Conservation (phyloP, 2,113 vertebrate genomes). For the Speoplatyrhinus poulsoni region DNA sequence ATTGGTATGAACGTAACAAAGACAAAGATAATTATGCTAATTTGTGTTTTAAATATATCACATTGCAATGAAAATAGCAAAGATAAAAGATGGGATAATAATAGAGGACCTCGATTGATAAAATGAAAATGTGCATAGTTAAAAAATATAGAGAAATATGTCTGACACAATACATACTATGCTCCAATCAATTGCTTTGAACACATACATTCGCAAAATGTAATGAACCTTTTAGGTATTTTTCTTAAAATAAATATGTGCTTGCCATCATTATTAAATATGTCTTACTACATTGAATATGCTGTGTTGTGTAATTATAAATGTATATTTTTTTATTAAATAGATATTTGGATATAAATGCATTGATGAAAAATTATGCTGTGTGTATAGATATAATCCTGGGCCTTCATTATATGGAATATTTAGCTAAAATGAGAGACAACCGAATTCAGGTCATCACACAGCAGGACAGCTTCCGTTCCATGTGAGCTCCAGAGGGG, state of each 20-base stretch:
- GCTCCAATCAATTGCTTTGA: constrained; percentile 27
- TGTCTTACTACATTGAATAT: background rate
- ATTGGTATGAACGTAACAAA: background rate
- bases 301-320: background rate
- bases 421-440: constrained; percentile 74
- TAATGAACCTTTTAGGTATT: constrained; percentile 18
- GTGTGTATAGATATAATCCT: constrained; percentile 63
- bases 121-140: constrained; percentile 46
- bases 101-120: constrained; percentile 66
- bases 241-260: constrained; percentile 22
- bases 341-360: background rate
- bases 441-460: constrained; percentile 85
- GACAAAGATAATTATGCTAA: constrained; percentile 62
- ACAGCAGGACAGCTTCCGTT: constrained; percentile 82
- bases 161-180: constrained; percentile 61
- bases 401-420: constrained; percentile 69
- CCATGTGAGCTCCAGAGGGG: constrained; percentile 89
- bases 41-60: constrained; percentile 72
- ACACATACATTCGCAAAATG: constrained; percentile 15
- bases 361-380: constrained; percentile 67
- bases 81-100: constrained; percentile 69
- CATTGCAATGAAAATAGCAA: constrained; percentile 63
- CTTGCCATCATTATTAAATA: background rate
- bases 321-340: constrained; percentile 7
- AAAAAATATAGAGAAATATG: constrained; percentile 63